Conservation (phyloP, 2,888 invertebrate genomes). For the Pristionchus fissidentatus region DNA sequence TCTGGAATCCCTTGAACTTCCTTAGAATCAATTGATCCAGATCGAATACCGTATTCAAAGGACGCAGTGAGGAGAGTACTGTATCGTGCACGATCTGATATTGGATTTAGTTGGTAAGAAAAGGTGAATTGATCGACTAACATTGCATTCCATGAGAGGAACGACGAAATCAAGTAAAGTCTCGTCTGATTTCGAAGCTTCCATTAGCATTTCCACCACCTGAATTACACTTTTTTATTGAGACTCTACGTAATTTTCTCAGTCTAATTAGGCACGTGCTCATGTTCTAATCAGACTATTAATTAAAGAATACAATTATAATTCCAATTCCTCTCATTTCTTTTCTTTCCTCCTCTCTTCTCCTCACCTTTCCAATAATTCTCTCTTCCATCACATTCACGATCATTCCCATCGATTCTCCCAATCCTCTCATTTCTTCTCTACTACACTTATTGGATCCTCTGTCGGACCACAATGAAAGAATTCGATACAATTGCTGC, state of each 20-base stretch:
- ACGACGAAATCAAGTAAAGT: not conserved
- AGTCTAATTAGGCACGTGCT: too few relatives aligned
- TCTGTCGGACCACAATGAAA: not conserved
- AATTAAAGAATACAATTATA: too few relatives aligned
- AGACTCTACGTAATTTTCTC: not conserved
- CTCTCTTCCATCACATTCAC: conserved; percentile 2
- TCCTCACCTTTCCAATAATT: not conserved
- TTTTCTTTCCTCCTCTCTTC: too few relatives aligned
- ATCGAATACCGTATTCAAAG: not conserved
- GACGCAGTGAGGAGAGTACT: not conserved
- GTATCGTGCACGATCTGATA: conserved; percentile 15
- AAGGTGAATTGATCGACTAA: not conserved
- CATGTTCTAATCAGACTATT: too few relatives aligned
- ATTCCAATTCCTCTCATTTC: too few relatives aligned
- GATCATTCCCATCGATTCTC: not conserved
- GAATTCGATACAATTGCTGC: conserved; percentile 28
- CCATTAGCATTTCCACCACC: conserved; percentile 2
- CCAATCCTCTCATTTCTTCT: conserved; percentile 9
- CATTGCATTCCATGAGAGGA: conserved; percentile 24
- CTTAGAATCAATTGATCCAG: not conserved
- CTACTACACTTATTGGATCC: conserved; percentile 1
- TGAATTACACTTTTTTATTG: not conserved
- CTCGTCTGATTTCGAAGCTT: conserved; percentile 7
- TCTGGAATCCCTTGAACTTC: not conserved
- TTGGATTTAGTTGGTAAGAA: not conserved